These are phyloP conservation scores for Papilio gigon DNA, from an alignment of 2,888 invertebrate genomes.

Conservation along the genomic window DNA sequence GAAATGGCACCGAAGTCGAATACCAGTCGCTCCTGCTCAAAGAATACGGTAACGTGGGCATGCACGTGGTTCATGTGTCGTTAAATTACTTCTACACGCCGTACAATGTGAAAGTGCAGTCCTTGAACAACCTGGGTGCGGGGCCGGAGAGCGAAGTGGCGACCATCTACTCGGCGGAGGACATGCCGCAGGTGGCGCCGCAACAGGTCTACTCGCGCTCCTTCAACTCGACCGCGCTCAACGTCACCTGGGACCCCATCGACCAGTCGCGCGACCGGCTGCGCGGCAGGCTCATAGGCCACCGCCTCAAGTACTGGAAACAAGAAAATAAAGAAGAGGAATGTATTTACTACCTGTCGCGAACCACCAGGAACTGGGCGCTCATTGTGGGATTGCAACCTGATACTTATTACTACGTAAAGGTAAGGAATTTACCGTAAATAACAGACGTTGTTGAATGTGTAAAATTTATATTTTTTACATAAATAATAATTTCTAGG, in stretches of 20 bases:
- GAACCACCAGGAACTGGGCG: constrained; percentile 92
- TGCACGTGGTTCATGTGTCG: constrained; percentile 89
- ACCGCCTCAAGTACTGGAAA: constrained; percentile 96
- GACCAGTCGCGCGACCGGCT: constrained; percentile 91
- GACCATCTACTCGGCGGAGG: constrained; percentile 92
- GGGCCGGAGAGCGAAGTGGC: constrained; percentile 91
- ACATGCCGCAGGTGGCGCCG: constrained; percentile 96
- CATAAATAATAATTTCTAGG: constrained; percentile 54
- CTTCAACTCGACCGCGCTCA: constrained; percentile 95
- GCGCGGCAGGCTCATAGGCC: constrained; percentile 95
- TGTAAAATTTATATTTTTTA: not conserved
- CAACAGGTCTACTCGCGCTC: constrained; percentile 89
- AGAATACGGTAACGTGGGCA: constrained; percentile 88
- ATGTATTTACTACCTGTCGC: constrained; percentile 91
- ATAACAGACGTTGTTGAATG: not conserved
- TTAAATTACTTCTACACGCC: constrained; percentile 89
- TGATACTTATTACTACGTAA: constrained; percentile 95
- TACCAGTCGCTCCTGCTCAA: constrained; percentile 88
- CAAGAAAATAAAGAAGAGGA: constrained; percentile 88
- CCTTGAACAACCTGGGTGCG: constrained; percentile 89
- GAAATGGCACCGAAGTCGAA: constrained; percentile 87
- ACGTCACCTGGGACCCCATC: constrained; percentile 95
- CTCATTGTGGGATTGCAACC: constrained; percentile 96
- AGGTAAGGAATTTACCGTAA: constrained; percentile 76
- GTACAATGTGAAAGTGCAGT: constrained; percentile 93